These are phyloP conservation scores for Zelostemma sp. DNA, from an alignment of 1,140 invertebrate species.

Conservation along the genomic window DNA sequence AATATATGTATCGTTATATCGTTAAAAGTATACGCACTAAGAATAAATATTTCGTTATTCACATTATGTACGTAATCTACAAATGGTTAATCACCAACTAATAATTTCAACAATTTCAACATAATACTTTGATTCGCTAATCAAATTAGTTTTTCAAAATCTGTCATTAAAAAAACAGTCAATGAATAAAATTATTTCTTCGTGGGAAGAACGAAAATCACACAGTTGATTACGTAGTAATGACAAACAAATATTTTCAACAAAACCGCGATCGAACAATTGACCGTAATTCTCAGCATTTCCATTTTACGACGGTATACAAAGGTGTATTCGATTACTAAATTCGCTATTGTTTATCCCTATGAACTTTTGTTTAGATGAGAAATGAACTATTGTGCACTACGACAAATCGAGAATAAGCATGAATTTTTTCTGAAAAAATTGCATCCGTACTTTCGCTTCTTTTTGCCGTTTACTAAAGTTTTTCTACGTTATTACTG, in stretches of 20 bases:
- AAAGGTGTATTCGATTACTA: slow-evolving; percentile 3
- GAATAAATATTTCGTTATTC: slow-evolving; percentile 63
- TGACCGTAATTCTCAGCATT: background rate
- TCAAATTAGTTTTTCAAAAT: slow-evolving; percentile 20
- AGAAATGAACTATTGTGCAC: slow-evolving; percentile 28
- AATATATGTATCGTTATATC: slow-evolving; percentile 39
- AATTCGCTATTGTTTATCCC: slow-evolving; percentile 1
- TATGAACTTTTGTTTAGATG: slow-evolving; percentile 13
- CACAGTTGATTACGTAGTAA: no score
- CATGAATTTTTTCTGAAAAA: background rate
- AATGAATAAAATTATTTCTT: background rate
- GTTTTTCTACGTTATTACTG: background rate
- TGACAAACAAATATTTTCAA: no score
- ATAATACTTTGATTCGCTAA: slow-evolving; percentile 26
- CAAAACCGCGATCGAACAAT: background rate
- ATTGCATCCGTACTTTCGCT: background rate
- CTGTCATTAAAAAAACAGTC: background rate
- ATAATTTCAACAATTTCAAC: slow-evolving; percentile 51
- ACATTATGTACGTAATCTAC: slow-evolving; percentile 51
- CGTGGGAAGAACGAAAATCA: background rate
- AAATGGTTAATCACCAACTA: slow-evolving; percentile 51
- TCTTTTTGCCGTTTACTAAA: background rate
- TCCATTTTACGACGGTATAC: slow-evolving; percentile 1
- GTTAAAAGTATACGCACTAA: slow-evolving; percentile 47
- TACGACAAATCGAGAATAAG: background rate